These are phyloP conservation scores for Ochropleura plecta DNA, from an alignment of 2,888 invertebrate species.

Conservation along the genomic window DNA sequence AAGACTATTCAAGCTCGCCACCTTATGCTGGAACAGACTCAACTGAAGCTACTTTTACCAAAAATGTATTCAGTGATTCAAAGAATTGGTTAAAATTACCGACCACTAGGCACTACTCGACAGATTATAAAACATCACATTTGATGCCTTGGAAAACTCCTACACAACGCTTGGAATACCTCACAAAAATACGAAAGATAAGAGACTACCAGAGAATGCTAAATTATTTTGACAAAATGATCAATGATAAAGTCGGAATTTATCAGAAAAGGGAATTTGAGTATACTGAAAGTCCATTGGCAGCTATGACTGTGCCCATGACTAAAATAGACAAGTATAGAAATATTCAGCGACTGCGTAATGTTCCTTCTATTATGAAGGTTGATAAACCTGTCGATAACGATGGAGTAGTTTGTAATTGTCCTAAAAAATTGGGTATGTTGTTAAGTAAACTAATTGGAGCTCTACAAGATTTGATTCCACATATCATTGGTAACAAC, in stretches of 20 bases:
- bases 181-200: conserved; percentile 80
- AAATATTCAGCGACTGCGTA: conserved; percentile 20
- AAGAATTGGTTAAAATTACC: conserved; percentile 76
- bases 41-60: conserved; percentile 72
- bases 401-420: conserved; percentile 68
- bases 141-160: conserved; percentile 75
- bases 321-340: conserved; percentile 15
- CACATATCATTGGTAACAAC: conserved; percentile 51
- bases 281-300: conserved; percentile 57
- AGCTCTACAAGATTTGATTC: conserved; percentile 71
- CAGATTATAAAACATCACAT: conserved; percentile 80
- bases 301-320: conserved; percentile 30
- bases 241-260: conserved; percentile 72
- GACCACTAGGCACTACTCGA: conserved; percentile 71
- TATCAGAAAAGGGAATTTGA: conserved; percentile 54
- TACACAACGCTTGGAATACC: conserved; percentile 80
- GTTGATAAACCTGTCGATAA: conserved; percentile 3
- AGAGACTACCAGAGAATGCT: conserved; percentile 82
- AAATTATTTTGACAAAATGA: conserved; percentile 83
- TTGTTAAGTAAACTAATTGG: conserved; percentile 72
- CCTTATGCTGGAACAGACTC: conserved; percentile 66
- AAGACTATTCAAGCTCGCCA: conserved; percentile 74
- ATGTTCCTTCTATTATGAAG: neutral
- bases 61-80: conserved; percentile 72
- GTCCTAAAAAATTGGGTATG: conserved; percentile 70